These are phyloP conservation scores for Loripinus fragilis DNA, from an alignment of 2,888 invertebrate species.

Conservation along the genomic window DNA sequence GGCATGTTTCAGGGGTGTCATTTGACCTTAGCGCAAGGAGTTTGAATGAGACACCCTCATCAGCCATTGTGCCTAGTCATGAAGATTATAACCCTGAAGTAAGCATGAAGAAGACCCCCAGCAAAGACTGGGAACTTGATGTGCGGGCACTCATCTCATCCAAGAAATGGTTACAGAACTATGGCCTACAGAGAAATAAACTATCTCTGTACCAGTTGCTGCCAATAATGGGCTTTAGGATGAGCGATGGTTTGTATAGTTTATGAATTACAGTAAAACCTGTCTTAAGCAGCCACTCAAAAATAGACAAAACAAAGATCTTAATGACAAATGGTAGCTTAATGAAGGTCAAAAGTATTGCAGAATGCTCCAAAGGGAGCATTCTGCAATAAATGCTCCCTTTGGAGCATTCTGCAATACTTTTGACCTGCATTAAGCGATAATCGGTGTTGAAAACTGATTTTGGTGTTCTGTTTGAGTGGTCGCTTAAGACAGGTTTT, in stretches of 20 bases:
- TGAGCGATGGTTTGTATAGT: constrained; percentile 77
- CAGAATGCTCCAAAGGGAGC: too few species aligned
- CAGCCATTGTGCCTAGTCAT: constrained; percentile 50
- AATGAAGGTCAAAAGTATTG: too few species aligned
- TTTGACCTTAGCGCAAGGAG: constrained; percentile 70
- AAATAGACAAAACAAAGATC: too few species aligned
- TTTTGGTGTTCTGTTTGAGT: too few species aligned
- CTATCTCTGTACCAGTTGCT: constrained; percentile 78
- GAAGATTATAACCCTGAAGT: constrained; percentile 68
- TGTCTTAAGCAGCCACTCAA: too few species aligned
- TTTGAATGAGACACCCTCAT: constrained; percentile 46
- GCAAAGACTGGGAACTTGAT: constrained; percentile 80
- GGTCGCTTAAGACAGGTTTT: too few species aligned
- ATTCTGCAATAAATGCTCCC: too few species aligned
- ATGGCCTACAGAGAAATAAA: constrained; percentile 80
- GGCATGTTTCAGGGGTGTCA: constrained; percentile 72
- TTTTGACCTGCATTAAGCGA: too few species aligned
- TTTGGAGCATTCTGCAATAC: too few species aligned
- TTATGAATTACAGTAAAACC: too few species aligned
- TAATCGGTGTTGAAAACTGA: too few species aligned
- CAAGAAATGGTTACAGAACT: constrained; percentile 80
- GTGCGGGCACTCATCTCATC: constrained; percentile 77
- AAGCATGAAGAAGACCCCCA: constrained; percentile 67
- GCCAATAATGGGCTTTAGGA: constrained; percentile 81
- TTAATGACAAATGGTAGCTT: too few species aligned